Evolutionary conservation across 2,888 invertebrate genomes (phyloP), one percentile per base, ranked within the genome.

Genomic region (Drepanosiphum platanoidis): DNA sequence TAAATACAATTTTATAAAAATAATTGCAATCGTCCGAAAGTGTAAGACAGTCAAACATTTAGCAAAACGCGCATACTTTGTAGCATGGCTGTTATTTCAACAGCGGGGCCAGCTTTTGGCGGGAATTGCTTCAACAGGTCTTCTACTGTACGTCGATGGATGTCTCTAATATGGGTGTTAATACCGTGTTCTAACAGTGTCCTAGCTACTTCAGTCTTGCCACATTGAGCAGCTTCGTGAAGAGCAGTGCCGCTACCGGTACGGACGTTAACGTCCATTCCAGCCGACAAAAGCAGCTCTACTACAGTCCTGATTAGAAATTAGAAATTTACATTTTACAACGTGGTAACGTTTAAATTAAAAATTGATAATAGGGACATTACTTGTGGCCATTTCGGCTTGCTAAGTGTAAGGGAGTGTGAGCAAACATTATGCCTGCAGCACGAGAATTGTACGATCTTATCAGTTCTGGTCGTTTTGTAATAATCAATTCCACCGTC

Each of bases 191-290:
- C 94, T 27, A 98, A 91, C 58, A 97, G 91, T 0, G 95, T 92
- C 82, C 94, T 92, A 34, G 96, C 97, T 30, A 97, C 96, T 86
- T 95, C 94, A 88, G 95, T 94, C 90, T 97, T 97, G 30, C 97
- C 97, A 90, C 94, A 97, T 36, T 96, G 92, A 0, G 97, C 97
- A 0, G 98, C 97, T 89, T 97, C 97, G 91, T 98, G 98, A 87
- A 98, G 92, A 0, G 97, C 96, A 9, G 96, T 96, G 0, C 98
- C 98, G 52, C 94, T 93, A 86, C 94, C 93, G 22, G 97, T 96
- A 88, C 95, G 91, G 52, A 95, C 92, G 90, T 98, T 97, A 8
- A 97, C 95, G 89, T 95, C 94, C 88, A 97, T 94, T 0, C 97
- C 97, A 30, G 96, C 95, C 18, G 94, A 92, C 78, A 97, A 91